Evolutionary conservation across 2,113 vertebrate species (phyloP).

Genomic region (Asarcornis scutulata): DNA sequence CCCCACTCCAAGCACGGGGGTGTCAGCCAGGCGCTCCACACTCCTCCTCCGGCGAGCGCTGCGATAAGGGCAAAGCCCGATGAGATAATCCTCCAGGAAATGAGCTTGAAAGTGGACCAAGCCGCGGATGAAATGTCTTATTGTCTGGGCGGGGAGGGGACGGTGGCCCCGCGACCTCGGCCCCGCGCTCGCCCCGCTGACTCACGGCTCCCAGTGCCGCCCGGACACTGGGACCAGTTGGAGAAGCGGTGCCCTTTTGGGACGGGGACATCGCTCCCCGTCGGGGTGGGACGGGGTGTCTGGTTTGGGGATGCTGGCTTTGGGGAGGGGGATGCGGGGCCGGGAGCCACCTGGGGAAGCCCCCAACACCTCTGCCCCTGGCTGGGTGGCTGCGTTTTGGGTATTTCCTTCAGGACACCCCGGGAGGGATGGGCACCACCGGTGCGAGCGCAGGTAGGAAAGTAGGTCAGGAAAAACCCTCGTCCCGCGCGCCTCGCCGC

Average conservation of each 20-base stretch:
- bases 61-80: background rate
- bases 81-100: slow-evolving; percentile 61
- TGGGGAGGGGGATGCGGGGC: rapidly evolving
- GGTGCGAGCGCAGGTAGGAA: background rate
- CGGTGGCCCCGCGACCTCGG: background rate
- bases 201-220: background rate
- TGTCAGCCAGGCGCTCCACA: background rate
- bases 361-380: no score
- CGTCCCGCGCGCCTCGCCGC: background rate
- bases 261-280: background rate
- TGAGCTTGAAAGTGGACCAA: background rate
- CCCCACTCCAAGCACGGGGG: background rate
- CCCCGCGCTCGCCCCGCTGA: background rate
- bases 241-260: background rate
- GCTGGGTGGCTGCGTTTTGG: rapidly evolving
- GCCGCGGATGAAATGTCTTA: background rate
- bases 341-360: rapidly evolving
- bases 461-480: slow-evolving; percentile 61
- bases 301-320: rapidly evolving
- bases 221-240: background rate
- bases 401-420: background rate
- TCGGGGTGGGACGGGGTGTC: background rate
- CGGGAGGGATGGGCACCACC: background rate
- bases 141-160: background rate
- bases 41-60: background rate